Evolutionary conservation across 2,113 vertebrate genomes (phyloP).

Genomic region (Dolichallabes microphthalmus): DNA sequence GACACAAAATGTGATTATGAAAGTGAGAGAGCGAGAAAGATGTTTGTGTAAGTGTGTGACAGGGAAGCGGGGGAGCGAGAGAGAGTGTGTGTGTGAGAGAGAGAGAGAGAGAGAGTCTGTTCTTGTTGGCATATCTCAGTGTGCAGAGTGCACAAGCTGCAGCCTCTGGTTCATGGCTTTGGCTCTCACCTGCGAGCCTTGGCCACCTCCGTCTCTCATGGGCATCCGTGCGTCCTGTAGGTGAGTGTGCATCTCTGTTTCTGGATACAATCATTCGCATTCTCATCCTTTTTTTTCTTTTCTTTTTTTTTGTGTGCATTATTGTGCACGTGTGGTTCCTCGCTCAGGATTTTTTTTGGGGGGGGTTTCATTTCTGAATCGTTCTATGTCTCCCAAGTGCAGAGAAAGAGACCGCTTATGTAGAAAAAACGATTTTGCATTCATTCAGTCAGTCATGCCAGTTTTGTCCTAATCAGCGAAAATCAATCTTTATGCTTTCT

Average conservation of each 20-base stretch:
- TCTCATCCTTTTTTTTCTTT: not conserved
- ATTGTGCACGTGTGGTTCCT: no score
- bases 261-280: no score
- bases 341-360: not conserved
- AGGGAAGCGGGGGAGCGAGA: not conserved
- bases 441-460: not conserved
- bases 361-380: not conserved
- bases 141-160: conserved; percentile 30
- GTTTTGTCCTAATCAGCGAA: not conserved
- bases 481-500: not conserved
- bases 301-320: not conserved
- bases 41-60: conserved; percentile 33
- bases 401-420: not conserved
- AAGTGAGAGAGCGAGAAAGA: conserved; percentile 36
- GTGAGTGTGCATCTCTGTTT: conserved; percentile 60
- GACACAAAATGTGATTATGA: conserved; percentile 29
- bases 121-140: conserved; percentile 1
- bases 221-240: conserved; percentile 87
- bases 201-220: conserved; percentile 68
- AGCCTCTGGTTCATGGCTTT: conserved; percentile 62
- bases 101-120: not conserved
- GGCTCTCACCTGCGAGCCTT: conserved; percentile 62
- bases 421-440: not conserved
- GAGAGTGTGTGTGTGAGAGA: conserved; percentile 12
- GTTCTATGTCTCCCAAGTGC: not conserved